A percentile compares a stretch with the other conserved stretches of the same genome.
phyloP scores from a whole-genome alignment of 2,797 vertebrate species.

The Gobionotothen gibberifrons region DNA sequence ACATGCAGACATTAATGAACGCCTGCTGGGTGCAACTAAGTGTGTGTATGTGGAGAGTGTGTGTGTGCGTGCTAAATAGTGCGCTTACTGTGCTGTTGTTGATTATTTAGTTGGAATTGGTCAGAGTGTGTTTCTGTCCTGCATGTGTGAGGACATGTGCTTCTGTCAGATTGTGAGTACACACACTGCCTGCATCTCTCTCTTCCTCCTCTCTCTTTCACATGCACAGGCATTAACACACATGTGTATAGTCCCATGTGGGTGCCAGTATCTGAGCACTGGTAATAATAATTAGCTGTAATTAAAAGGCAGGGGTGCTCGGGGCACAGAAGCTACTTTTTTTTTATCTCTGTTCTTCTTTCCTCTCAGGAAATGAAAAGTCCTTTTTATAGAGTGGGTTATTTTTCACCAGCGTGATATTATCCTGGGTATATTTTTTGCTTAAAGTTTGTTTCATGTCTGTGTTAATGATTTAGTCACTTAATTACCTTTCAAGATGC shows the following conservation, averaged over 20 bases:
- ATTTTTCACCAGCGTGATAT: constrained; percentile 42
- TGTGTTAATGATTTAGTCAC: too few species aligned
- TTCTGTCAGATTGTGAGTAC: constrained; percentile 24
- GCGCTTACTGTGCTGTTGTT: constrained; percentile 27
- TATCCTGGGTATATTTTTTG: constrained; percentile 17
- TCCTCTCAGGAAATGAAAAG: constrained; percentile 50
- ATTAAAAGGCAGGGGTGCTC: constrained; percentile 67
- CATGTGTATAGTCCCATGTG: constrained; percentile 44
- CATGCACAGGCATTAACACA: constrained; percentile 5
- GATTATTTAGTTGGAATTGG: constrained; percentile 37
- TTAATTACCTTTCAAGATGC: too few species aligned
- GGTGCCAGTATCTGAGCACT: constrained; percentile 43
- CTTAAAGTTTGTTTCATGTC: constrained; percentile 22
- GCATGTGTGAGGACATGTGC: constrained; percentile 31
- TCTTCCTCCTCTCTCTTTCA: constrained; percentile 1
- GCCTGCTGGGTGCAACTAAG: constrained; percentile 41
- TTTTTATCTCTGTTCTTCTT: constrained; percentile 34
- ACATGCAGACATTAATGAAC: constrained; percentile 60
- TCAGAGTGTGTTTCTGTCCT: constrained; percentile 21
- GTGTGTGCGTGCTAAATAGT: constrained; percentile 27
- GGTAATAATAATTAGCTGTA: constrained; percentile 74
- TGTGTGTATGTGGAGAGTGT: constrained; percentile 7
- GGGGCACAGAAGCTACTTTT: constrained; percentile 21
- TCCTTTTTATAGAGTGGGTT: constrained; percentile 37
- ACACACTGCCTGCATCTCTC: constrained; percentile 11